Conservation (phyloP, 2,888 invertebrate species). For the Exocentrus adspersus region DNA sequence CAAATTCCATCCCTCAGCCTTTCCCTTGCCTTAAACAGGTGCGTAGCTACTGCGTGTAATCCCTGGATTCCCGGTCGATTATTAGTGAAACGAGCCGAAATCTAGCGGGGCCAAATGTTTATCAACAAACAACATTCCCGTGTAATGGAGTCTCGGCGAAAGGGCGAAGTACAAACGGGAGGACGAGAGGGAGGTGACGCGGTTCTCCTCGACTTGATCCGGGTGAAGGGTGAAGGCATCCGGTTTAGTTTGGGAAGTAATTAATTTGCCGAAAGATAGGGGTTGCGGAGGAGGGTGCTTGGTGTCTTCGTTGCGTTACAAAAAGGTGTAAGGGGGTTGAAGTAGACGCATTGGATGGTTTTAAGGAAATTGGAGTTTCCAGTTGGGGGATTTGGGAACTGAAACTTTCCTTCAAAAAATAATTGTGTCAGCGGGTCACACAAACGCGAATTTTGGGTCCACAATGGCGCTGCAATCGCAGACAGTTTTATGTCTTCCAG, state of each 20-base stretch:
- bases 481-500: no score
- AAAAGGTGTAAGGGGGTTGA: no score
- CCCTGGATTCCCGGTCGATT: background rate
- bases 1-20: no score
- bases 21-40: slow-evolving; percentile 1
- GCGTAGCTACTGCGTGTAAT: slow-evolving; percentile 6
- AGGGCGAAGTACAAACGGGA: background rate
- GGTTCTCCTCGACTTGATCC: background rate
- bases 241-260: background rate
- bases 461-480: no score
- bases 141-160: background rate
- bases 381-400: no score
- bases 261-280: slow-evolving; percentile 6
- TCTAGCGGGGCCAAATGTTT: slow-evolving; percentile 4
- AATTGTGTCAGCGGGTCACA: no score
- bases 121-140: slow-evolving; percentile 5
- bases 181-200: no score
- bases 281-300: slow-evolving; percentile 6
- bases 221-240: background rate
- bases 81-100: background rate
- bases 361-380: no score
- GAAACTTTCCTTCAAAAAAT: no score
- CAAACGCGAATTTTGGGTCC: no score
- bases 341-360: no score
- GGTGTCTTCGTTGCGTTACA: background rate